Conservation (phyloP, 1,140 invertebrate genomes). For the Rhagoletis zephyria region DNA sequence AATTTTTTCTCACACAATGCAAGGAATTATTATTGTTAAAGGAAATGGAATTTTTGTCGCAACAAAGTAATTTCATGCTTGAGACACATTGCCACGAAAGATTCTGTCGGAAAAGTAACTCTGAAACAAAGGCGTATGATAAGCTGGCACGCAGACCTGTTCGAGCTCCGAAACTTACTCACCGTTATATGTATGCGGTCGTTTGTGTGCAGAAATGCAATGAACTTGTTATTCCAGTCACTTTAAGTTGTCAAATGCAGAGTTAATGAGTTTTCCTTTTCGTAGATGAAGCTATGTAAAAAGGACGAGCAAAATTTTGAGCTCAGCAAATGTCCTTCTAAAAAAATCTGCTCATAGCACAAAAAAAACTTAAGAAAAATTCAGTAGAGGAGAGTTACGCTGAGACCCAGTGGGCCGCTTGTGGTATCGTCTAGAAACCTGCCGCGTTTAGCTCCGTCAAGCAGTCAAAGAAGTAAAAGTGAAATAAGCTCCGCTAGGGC, state of each 20-base stretch:
- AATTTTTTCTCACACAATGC: background rate
- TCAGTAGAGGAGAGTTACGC: too few relatives aligned
- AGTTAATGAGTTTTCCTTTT: too few relatives aligned
- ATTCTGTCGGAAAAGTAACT: background rate
- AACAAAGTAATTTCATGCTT: constrained; percentile 38
- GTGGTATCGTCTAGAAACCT: too few relatives aligned
- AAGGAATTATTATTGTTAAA: background rate
- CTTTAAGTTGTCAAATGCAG: background rate
- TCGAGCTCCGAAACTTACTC: background rate
- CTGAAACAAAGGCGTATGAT: constrained; percentile 20
- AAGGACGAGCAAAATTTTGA: too few relatives aligned
- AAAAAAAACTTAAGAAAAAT: too few relatives aligned
- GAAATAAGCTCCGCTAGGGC: too few relatives aligned
- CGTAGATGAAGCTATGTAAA: too few relatives aligned
- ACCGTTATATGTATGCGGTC: background rate
- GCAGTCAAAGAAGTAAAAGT: too few relatives aligned
- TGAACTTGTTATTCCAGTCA: background rate
- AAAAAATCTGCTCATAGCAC: too few relatives aligned
- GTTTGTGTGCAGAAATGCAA: background rate
- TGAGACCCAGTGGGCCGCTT: too few relatives aligned
- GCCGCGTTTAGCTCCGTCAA: too few relatives aligned
- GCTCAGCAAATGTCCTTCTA: too few relatives aligned
- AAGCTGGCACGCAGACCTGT: background rate
- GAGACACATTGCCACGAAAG: constrained; percentile 6
- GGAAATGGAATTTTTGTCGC: constrained; percentile 10